Evolutionary conservation across 2,797 vertebrate species (phyloP).

Genomic region (Onychomys arenicola): DNA sequence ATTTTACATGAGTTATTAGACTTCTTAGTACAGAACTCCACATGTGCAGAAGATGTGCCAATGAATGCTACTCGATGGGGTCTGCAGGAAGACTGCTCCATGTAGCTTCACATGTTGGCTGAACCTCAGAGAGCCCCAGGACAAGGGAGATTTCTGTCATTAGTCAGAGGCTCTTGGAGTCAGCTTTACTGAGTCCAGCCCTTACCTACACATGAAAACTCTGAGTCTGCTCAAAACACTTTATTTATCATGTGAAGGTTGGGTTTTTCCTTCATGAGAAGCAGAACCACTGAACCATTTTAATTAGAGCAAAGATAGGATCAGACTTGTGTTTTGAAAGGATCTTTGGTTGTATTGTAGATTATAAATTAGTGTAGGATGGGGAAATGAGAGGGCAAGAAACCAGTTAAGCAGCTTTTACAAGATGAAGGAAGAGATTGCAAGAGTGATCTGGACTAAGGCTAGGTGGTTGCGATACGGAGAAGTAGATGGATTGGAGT

Average conservation of each 20-base stretch:
- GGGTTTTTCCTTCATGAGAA: background rate
- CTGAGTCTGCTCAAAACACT: background rate
- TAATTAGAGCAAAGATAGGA: background rate
- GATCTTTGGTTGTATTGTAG: background rate
- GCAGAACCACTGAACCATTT: too few species aligned
- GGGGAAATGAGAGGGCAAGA: background rate
- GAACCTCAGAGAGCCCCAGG: background rate
- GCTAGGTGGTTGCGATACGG: background rate
- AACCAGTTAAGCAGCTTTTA: background rate
- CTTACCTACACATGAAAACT: background rate
- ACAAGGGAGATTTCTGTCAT: fast-evolving
- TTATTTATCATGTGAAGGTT: background rate
- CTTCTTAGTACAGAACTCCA: background rate
- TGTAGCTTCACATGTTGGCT: background rate
- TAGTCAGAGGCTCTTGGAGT: background rate
- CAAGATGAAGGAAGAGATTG: background rate
- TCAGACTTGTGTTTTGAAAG: background rate
- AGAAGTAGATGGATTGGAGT: background rate
- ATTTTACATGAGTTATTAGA: conserved; percentile 44
- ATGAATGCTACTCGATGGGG: fast-evolving
- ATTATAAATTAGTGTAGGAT: background rate
- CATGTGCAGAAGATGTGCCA: background rate
- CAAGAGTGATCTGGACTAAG: background rate
- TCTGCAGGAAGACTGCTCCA: background rate
- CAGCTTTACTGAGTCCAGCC: background rate